Conservation (phyloP, 2,113 vertebrate species). For the Oncorhynchus masou region DNA sequence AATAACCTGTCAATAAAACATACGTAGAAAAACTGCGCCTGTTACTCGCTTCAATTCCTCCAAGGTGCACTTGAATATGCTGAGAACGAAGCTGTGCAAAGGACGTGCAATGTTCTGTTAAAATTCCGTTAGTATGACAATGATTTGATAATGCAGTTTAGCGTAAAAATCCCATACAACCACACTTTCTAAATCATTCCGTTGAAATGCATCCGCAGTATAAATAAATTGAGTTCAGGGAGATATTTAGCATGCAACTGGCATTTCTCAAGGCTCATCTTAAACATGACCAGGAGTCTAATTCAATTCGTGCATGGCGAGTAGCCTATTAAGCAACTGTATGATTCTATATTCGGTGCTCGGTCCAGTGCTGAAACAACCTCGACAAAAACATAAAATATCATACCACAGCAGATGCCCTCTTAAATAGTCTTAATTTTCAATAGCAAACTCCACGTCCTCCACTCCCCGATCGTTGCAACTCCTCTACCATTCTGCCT, state of each 20-base stretch:
- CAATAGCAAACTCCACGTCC: constrained; percentile 38
- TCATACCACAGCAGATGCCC: neutral
- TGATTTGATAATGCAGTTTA: constrained; percentile 67
- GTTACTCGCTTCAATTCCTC: constrained; percentile 45
- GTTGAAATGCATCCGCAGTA: constrained; percentile 36
- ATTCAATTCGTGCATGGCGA: constrained; percentile 57
- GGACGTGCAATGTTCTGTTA: constrained; percentile 25
- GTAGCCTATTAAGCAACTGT: constrained; percentile 66
- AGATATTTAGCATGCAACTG: constrained; percentile 57
- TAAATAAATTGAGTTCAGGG: constrained; percentile 22
- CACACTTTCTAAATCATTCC: constrained; percentile 66
- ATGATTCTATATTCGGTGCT: constrained; percentile 47
- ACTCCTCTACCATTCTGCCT: constrained; percentile 45
- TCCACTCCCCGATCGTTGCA: constrained; percentile 31
- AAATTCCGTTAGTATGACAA: constrained; percentile 57
- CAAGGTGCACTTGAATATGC: constrained; percentile 35
- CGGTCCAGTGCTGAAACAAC: constrained; percentile 55
- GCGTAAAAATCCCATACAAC: constrained; percentile 47
- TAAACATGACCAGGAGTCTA: constrained; percentile 45
- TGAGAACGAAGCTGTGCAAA: constrained; percentile 22
- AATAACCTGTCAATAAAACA: constrained; percentile 45
- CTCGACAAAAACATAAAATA: constrained; percentile 8
- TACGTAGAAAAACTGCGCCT: constrained; percentile 38
- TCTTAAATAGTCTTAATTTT: constrained; percentile 32
- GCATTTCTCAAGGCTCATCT: constrained; percentile 44